Percentiles rank a stretch among this genome's conserved stretches.
These are phyloP conservation scores for Mystacides longicornis DNA, from an alignment of 2,888 invertebrate genomes.

Conservation along the genomic window DNA sequence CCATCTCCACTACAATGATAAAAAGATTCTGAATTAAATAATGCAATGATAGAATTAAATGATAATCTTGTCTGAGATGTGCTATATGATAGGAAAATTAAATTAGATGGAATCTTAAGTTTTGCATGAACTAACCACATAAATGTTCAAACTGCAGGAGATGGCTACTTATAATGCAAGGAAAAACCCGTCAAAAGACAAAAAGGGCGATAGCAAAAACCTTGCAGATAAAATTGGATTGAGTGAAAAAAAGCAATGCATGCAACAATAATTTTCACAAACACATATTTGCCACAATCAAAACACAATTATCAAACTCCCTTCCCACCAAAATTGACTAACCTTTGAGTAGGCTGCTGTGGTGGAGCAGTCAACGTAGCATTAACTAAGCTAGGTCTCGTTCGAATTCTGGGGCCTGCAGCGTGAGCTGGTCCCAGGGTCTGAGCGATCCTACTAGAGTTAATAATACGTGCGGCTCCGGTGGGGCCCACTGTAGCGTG, in stretches of 20 bases:
- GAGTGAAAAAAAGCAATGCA: slow-evolving; percentile 3
- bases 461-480: slow-evolving; percentile 27
- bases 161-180: no score
- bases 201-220: no score
- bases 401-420: slow-evolving; percentile 27
- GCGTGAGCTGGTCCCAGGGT: slow-evolving; percentile 19
- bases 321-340: no score
- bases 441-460: slow-evolving; percentile 10
- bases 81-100: no score
- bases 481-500: slow-evolving; percentile 32
- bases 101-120: no score
- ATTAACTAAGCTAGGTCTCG: slow-evolving; percentile 30
- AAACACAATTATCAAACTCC: neutral
- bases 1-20: slow-evolving; percentile 6
- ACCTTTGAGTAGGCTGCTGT: slow-evolving; percentile 2
- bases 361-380: slow-evolving; percentile 9
- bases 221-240: neutral
- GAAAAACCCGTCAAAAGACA: no score
- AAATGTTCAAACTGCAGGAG: no score
- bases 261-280: slow-evolving; percentile 3
- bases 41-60: no score
- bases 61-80: no score
- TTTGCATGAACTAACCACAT: no score
- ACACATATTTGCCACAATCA: neutral
- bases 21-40: no score